These are phyloP conservation scores for Amiota minor DNA, from an alignment of 2,888 invertebrate genomes.

Conservation along the genomic window DNA sequence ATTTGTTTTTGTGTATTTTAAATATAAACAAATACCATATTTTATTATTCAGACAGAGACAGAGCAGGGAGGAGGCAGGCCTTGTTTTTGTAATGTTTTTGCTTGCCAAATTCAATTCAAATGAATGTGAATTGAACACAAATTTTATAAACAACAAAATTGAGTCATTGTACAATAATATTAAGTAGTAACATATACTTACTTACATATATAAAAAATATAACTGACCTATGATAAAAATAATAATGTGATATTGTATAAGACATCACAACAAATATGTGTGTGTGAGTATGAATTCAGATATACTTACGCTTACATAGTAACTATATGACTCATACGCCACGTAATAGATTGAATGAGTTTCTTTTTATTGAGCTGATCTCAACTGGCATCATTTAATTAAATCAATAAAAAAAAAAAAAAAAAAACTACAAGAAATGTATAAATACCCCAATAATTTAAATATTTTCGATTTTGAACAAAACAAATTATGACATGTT, in stretches of 20 bases:
- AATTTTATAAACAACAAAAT: too few relatives aligned
- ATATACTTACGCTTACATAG: neutral
- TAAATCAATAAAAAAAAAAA: neutral
- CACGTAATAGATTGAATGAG: neutral
- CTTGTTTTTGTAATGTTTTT: neutral
- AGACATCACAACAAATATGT: neutral
- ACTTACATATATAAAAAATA: slow-evolving; percentile 13
- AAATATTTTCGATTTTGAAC: too few relatives aligned
- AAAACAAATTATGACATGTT: too few relatives aligned
- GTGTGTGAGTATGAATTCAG: neutral
- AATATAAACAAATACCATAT: slow-evolving; percentile 3
- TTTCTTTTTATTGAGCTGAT: neutral
- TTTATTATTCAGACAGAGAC: neutral
- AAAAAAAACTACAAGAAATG: neutral
- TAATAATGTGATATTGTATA: neutral
- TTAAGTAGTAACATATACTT: neutral
- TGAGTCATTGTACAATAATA: too few relatives aligned
- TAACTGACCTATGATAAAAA: slow-evolving; percentile 26
- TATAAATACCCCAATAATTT: too few relatives aligned
- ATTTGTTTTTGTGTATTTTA: slow-evolving; percentile 6
- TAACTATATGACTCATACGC: neutral
- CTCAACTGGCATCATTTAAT: slow-evolving; percentile 19
- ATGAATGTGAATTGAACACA: slow-evolving; percentile 4
- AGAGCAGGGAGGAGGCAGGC: neutral
- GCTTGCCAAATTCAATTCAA: slow-evolving; percentile 18